Conservation (phyloP, 2,797 vertebrate genomes). For the Xerus rutilus region DNA sequence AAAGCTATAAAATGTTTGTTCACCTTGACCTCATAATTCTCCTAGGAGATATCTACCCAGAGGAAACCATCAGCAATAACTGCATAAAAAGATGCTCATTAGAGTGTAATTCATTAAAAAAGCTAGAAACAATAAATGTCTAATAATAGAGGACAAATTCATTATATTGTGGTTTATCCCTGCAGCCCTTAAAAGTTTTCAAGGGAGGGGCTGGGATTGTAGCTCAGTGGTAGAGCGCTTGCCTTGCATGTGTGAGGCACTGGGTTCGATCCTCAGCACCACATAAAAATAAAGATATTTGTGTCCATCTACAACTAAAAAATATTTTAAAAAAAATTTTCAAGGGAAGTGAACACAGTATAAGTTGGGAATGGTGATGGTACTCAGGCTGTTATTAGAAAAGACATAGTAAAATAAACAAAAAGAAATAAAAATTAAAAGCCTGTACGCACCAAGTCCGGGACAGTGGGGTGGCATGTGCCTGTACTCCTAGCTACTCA, state of each 20-base stretch:
- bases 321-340: too few relatives aligned
- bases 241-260: too few relatives aligned
- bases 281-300: too few relatives aligned
- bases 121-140: background rate
- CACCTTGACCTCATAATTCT: background rate
- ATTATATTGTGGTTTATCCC: slow-evolving; percentile 24
- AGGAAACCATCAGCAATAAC: background rate
- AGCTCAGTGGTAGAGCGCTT: too few relatives aligned
- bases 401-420: background rate
- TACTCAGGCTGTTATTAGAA: background rate
- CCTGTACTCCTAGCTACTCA: background rate
- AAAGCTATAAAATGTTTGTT: background rate
- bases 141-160: background rate
- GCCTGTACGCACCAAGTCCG: background rate
- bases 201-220: too few relatives aligned
- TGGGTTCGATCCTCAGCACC: too few relatives aligned
- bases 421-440: slow-evolving; percentile 8
- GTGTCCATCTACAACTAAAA: too few relatives aligned
- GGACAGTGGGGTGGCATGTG: too few relatives aligned
- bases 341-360: background rate
- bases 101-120: slow-evolving; percentile 16
- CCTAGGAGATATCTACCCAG: background rate
- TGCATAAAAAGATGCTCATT: background rate
- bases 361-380: background rate
- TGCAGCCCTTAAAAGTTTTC: background rate